Conservation (phyloP, 2,888 invertebrate species). For the Frankliniella intonsa region DNA sequence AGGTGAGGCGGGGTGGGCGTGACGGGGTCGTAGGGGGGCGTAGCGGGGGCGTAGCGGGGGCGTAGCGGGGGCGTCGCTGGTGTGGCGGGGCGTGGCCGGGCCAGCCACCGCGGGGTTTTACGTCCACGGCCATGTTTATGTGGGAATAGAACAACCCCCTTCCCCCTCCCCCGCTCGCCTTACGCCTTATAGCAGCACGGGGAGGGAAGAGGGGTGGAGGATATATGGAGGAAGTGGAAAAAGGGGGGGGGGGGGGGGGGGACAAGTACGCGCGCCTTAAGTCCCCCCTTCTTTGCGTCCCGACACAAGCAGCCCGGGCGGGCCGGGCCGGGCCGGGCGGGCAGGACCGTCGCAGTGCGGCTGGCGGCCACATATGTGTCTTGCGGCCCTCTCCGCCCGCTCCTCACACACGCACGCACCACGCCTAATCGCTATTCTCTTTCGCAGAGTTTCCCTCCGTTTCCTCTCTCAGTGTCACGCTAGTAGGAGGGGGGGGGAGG, state of each 20-base stretch:
- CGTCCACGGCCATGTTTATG: slow-evolving; percentile 4
- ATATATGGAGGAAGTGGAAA: not conserved
- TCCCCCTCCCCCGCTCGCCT: too few relatives aligned
- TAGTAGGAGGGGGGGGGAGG: not conserved
- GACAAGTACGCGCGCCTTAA: not conserved
- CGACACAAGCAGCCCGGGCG: not conserved
- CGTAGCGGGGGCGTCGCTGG: too few relatives aligned
- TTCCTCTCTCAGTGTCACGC: not conserved
- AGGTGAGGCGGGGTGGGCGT: too few relatives aligned
- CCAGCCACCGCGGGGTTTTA: not conserved
- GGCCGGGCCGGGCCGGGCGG: not conserved
- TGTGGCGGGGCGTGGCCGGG: too few relatives aligned
- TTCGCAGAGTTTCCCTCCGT: not conserved
- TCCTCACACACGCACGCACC: not conserved
- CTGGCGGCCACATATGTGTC: not conserved
- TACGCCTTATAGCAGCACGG: not conserved
- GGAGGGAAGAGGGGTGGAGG: too few relatives aligned
- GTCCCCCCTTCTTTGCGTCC: not conserved
- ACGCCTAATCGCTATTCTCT: not conserved
- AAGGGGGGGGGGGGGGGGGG: not conserved
- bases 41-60: too few relatives aligned
- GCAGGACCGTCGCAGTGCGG: not conserved
- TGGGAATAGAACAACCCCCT: not conserved
- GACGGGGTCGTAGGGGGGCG: too few relatives aligned
- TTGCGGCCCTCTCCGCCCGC: not conserved